Base-by-base conservation (phyloP, 2,888 invertebrate genomes). In the Andrena fulva region DNA sequence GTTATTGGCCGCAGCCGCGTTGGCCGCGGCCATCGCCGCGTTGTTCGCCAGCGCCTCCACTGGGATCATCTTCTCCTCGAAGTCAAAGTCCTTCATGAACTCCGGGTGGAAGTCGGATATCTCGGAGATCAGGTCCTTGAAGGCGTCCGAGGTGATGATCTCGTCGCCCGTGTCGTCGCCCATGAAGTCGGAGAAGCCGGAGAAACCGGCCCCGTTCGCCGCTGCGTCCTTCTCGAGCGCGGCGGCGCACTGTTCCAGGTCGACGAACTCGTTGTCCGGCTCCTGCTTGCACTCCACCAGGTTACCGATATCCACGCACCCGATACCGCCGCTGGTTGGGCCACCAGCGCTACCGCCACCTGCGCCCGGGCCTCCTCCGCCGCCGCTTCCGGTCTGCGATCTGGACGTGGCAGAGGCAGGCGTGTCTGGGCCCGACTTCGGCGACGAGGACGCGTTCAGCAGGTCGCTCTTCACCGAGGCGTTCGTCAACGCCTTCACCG, bases 41-140 rank as follows among this genome's bases (percentile, higher is more conserved):
- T 86, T 91, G 74, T 82, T 87, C 60, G 88, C 89, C 31, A 92
- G 52, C 7, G 90, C 86, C 48, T 92, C 91, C 2, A 93, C 94
- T 56, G 94, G 86, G 12, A 56, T 56, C 6, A 84, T 92, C 90
- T 95, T 95, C 85, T 95, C 95, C 87, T 98, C 98, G 92, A 98
- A 97, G 90, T 96, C 96, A 88, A 96, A 96, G 92, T 97, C 97
- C 89, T 96, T 96, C 96, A 98, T 97, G 90, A 98, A 96, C 92
- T 97, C 97, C 4, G 97, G 96, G 94, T 96, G 95, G 90, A 97
- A 96, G 91, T 97, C 97, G 80, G 97, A 97, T 92, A 98, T 97
- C 94, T 98, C 98, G 33, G 97, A 97, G 89, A 98, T 97, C 91
- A 98, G 96, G 93, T 98, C 97, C 94, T 98, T 97, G 93, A 98